phyloP scores from a whole-genome alignment of 2,888 invertebrate species.

The Pilophorus perplexus region DNA sequence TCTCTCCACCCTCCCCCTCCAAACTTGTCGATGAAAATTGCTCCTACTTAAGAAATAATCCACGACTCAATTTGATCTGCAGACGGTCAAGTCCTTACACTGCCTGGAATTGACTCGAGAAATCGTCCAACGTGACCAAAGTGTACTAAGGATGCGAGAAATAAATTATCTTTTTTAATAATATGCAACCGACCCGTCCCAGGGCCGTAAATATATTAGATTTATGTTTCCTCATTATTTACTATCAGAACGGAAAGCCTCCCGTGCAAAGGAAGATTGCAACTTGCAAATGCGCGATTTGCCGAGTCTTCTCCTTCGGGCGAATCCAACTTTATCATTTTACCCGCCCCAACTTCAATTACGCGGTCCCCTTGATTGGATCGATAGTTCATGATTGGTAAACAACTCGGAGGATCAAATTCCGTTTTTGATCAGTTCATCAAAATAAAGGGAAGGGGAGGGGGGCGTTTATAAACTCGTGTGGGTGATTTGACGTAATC shows the following conservation, averaged over 20 bases:
- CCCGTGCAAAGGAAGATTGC: conserved; percentile 8
- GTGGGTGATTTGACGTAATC: too few relatives aligned
- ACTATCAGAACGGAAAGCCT: background rate
- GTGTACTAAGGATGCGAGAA: background rate
- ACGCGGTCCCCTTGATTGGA: conserved; percentile 3
- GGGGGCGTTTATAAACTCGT: too few relatives aligned
- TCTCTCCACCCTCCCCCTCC: too few relatives aligned
- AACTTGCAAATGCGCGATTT: background rate
- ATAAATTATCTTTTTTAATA: background rate
- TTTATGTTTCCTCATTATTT: conserved; percentile 13
- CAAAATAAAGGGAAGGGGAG: too few relatives aligned
- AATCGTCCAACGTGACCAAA: too few relatives aligned
- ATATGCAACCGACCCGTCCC: conserved; percentile 12
- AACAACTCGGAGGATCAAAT: too few relatives aligned
- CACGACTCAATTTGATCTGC: too few relatives aligned
- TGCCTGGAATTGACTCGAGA: too few relatives aligned
- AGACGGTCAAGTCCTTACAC: too few relatives aligned
- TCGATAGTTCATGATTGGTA: conserved; percentile 12
- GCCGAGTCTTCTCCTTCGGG: background rate
- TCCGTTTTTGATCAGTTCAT: too few relatives aligned
- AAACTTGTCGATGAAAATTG: too few relatives aligned
- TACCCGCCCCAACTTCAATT: conserved; percentile 11
- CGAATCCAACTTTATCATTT: conserved; percentile 16
- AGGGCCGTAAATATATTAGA: background rate
- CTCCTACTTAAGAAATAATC: too few relatives aligned